Evolutionary conservation across 2,797 vertebrate genomes (phyloP).

Genomic region (Sphenodon punctatus): DNA sequence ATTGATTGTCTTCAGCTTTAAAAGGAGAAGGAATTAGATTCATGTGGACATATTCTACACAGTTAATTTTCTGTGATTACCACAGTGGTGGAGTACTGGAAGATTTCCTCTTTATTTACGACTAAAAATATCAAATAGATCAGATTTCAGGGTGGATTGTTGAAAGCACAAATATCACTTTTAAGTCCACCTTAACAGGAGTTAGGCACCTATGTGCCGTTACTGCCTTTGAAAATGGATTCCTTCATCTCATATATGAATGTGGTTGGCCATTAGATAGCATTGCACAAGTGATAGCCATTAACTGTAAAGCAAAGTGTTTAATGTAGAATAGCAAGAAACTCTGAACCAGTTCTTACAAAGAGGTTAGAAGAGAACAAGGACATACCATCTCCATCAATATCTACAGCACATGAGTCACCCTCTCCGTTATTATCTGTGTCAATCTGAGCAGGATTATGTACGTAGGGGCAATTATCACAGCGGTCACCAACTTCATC

Average conservation of each 20-base stretch:
- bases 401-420: slow-evolving; percentile 93
- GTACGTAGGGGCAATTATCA: slow-evolving; percentile 96
- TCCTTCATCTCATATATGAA: background rate
- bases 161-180: too few species aligned
- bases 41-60: background rate
- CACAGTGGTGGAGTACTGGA: too few species aligned
- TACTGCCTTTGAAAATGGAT: too few species aligned
- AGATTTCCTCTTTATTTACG: background rate
- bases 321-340: background rate
- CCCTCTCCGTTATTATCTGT: slow-evolving; percentile 94
- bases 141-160: too few species aligned
- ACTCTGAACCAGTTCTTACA: background rate
- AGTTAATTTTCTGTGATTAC: background rate
- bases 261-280: background rate
- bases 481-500: slow-evolving; percentile 97
- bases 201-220: too few species aligned
- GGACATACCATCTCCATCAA: slow-evolving; percentile 95
- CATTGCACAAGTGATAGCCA: background rate
- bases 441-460: slow-evolving; percentile 96
- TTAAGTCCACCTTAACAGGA: too few species aligned
- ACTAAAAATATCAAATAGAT: background rate
- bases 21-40: too few species aligned
- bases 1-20: too few species aligned
- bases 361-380: background rate
- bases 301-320: background rate